Evolutionary conservation across 2,113 vertebrate genomes (phyloP).

Genomic region (Regulus satrapa): DNA sequence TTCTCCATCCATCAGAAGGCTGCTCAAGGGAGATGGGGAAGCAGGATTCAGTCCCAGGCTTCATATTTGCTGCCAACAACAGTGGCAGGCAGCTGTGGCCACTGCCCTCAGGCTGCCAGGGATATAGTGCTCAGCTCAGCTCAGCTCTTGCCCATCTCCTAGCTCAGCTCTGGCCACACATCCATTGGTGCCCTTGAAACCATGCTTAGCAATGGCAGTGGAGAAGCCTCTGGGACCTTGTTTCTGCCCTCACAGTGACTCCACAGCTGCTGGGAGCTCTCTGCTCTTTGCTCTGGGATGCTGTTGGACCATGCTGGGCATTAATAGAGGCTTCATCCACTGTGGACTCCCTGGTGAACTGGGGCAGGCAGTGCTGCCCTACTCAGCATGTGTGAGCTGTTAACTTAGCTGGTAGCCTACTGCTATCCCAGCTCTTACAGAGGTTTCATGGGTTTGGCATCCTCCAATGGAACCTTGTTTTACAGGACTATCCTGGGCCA

Average conservation of each 20-base stretch:
- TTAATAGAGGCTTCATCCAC: not conserved
- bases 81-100: not conserved
- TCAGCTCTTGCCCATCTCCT: not conserved
- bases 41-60: not conserved
- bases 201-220: not conserved
- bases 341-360: not conserved
- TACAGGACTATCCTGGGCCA: not conserved
- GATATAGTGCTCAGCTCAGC: not conserved
- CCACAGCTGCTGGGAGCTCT: not conserved
- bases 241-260: not conserved
- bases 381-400: not conserved
- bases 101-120: not conserved
- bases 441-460: not conserved
- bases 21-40: not conserved
- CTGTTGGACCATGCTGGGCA: accelerated
- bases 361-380: not conserved
- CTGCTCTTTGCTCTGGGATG: not conserved
- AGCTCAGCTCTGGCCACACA: not conserved
- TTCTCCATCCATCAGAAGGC: not conserved
- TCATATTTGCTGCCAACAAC: not conserved
- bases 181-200: accelerated
- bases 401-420: not conserved
- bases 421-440: not conserved
- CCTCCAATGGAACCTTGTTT: not conserved
- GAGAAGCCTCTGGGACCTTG: not conserved